Percentiles rank a stretch among this genome's conserved stretches.
Conservation (phyloP, 1,140 invertebrate genomes). For the Venustaconcha ellipsiformis region DNA sequence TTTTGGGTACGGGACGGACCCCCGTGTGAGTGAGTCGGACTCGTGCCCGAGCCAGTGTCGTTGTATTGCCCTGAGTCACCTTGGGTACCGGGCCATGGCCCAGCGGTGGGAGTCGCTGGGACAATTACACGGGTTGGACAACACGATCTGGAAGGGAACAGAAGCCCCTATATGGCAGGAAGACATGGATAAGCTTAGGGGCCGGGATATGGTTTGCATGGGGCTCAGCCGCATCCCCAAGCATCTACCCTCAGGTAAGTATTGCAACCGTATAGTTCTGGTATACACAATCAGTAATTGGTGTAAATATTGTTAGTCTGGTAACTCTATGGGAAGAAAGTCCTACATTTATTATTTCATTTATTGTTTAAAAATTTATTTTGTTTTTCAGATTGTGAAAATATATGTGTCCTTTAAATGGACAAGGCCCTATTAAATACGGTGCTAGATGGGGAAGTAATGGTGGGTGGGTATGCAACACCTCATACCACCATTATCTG, state of each 20-base stretch:
- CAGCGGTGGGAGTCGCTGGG: slow-evolving; percentile 26
- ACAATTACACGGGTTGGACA: slow-evolving; percentile 10
- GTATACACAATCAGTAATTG: too few species aligned
- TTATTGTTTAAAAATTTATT: too few species aligned
- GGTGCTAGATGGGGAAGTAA: too few species aligned
- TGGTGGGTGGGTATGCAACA: too few species aligned
- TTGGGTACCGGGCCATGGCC: slow-evolving; percentile 27
- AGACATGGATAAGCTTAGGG: slow-evolving; percentile 17
- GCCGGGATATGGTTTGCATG: slow-evolving; percentile 30
- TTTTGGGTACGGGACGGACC: slow-evolving; percentile 55
- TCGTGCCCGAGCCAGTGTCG: slow-evolving; percentile 25
- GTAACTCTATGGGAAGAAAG: too few species aligned
- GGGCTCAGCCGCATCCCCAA: slow-evolving; percentile 27
- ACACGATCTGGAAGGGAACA: slow-evolving; percentile 21
- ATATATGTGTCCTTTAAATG: too few species aligned
- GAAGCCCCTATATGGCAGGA: slow-evolving; percentile 24
- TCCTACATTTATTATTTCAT: too few species aligned
- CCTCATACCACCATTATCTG: too few species aligned
- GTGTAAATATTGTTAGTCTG: too few species aligned
- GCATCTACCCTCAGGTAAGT: slow-evolving; percentile 23
- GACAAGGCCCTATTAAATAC: too few species aligned
- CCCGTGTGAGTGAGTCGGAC: slow-evolving; percentile 96
- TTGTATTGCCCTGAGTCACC: slow-evolving; percentile 28
- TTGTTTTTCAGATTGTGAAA: too few species aligned
- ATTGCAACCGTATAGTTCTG: too few species aligned